phyloP scores from a whole-genome alignment of 1,140 invertebrate species.

The Diachasmimorpha longicaudata region DNA sequence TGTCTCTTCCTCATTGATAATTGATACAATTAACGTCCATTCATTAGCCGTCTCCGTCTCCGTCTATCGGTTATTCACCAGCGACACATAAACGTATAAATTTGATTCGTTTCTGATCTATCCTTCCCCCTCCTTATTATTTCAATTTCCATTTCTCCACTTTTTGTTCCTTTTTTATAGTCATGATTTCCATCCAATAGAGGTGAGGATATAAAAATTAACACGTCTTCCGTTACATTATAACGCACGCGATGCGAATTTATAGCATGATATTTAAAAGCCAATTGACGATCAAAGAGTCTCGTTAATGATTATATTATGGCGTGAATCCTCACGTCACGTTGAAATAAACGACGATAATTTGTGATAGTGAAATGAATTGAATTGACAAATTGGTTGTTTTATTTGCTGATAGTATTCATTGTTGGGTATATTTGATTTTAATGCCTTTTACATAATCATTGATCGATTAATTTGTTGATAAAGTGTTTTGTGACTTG shows the following conservation, averaged over 20 bases:
- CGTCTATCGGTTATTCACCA: constrained; percentile 17
- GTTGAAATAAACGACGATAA: constrained; percentile 9
- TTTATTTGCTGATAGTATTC: background rate
- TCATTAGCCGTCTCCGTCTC: constrained; percentile 41
- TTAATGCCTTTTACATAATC: background rate
- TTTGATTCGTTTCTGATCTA: background rate
- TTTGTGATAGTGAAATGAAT: constrained; percentile 13
- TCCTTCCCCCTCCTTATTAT: background rate
- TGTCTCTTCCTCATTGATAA: constrained; percentile 48
- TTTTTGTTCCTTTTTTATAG: background rate
- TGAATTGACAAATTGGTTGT: constrained; percentile 23
- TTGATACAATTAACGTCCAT: constrained; percentile 53
- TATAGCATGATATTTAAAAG: constrained; percentile 29
- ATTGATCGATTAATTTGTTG: background rate
- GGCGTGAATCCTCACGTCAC: constrained; percentile 11
- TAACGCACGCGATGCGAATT: constrained; percentile 26
- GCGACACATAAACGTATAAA: constrained; percentile 14
- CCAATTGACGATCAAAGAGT: constrained; percentile 11
- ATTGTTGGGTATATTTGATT: constrained; percentile 3
- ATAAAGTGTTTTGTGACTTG: background rate
- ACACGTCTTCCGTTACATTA: constrained; percentile 14
- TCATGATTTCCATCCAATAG: background rate
- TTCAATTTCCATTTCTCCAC: background rate
- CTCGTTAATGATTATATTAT: constrained; percentile 29
- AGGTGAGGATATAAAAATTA: constrained; percentile 21